Conservation (phyloP, 2,113 vertebrate genomes). For the Nansenia antarctica region DNA sequence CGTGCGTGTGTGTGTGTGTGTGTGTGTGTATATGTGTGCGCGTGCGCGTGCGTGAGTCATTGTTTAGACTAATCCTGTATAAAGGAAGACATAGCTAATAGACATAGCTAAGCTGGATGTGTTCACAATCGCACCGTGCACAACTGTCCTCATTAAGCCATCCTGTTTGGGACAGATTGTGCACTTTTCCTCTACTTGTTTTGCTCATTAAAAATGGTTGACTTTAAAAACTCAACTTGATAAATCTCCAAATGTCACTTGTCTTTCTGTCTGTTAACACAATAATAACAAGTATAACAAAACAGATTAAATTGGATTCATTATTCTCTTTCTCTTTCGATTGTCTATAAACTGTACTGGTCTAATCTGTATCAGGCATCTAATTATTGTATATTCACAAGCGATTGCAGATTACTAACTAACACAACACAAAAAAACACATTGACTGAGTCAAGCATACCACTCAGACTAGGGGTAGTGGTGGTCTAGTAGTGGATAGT, state of each 20-base stretch:
- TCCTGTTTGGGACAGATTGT: slow-evolving; percentile 54
- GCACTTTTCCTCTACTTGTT: slow-evolving; percentile 46
- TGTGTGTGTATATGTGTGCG: slow-evolving; percentile 21
- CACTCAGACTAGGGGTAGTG: too few relatives aligned
- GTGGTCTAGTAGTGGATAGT: too few relatives aligned
- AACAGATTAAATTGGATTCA: too few relatives aligned
- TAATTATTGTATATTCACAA: neutral
- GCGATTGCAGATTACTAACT: too few relatives aligned
- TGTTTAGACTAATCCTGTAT: slow-evolving; percentile 52
- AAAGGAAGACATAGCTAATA: slow-evolving; percentile 43
- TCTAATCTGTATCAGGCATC: neutral
- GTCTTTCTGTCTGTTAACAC: too few relatives aligned
- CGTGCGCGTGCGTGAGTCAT: slow-evolving; percentile 45
- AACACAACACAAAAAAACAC: neutral
- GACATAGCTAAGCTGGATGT: neutral
- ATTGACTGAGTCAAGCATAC: too few relatives aligned
- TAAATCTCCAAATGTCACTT: neutral
- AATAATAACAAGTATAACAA: too few relatives aligned
- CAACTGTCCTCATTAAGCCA: slow-evolving; percentile 17
- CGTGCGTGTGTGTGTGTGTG: slow-evolving; percentile 1
- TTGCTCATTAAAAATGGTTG: slow-evolving; percentile 10
- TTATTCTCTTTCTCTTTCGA: too few relatives aligned
- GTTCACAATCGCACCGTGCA: neutral
- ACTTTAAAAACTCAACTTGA: neutral
- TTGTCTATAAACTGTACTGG: neutral